Evolutionary conservation across 1,140 invertebrate species (phyloP).

Genomic region (Drosophila ananassae): DNA sequence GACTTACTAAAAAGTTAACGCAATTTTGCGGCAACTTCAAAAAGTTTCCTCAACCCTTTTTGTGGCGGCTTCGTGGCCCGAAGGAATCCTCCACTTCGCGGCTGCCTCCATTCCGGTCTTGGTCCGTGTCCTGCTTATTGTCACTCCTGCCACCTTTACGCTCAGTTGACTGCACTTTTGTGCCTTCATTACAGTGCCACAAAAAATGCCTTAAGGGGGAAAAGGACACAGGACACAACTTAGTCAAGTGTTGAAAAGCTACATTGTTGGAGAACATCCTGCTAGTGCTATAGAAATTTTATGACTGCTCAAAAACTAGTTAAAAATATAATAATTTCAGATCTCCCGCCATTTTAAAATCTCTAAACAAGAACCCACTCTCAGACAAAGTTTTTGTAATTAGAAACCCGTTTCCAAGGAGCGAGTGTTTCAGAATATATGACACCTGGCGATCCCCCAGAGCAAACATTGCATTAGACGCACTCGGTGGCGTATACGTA

Average conservation of each 20-base stretch:
- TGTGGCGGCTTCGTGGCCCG: slow-evolving; percentile 14
- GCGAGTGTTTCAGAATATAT: slow-evolving; percentile 6
- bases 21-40: slow-evolving; percentile 80
- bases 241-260: slow-evolving; percentile 5
- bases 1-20: slow-evolving; percentile 81
- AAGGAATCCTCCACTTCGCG: slow-evolving; percentile 4
- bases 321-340: neutral
- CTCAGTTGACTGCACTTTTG: slow-evolving; percentile 77
- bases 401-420: neutral
- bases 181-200: slow-evolving; percentile 42
- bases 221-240: slow-evolving; percentile 19
- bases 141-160: slow-evolving; percentile 48
- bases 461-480: slow-evolving; percentile 25
- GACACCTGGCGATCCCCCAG: slow-evolving; percentile 20
- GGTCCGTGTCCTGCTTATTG: slow-evolving; percentile 13
- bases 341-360: too few species aligned
- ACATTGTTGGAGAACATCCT: neutral
- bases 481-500: slow-evolving; percentile 62
- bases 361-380: neutral
- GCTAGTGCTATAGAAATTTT: neutral
- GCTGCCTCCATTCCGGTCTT: slow-evolving; percentile 1
- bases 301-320: neutral
- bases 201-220: slow-evolving; percentile 12
- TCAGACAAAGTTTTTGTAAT: neutral
- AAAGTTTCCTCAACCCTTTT: slow-evolving; percentile 70